These are phyloP conservation scores for Brachionus manjavacas DNA, from an alignment of 1,140 invertebrate genomes.

Conservation along the genomic window DNA sequence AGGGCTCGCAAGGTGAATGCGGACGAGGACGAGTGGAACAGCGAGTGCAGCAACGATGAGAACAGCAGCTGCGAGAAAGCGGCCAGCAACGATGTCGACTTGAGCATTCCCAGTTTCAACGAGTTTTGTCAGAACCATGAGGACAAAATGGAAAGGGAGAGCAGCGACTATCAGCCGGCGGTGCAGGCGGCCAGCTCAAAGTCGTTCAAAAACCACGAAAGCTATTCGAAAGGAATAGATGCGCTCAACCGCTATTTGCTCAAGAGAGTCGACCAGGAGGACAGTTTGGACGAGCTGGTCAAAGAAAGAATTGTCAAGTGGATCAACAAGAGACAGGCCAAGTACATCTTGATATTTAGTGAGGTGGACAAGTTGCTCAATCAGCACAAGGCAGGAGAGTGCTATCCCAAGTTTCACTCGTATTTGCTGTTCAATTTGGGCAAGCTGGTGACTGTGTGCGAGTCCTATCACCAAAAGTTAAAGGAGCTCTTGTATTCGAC, in stretches of 20 bases:
- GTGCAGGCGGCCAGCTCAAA: neutral
- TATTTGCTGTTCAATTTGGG: conserved; percentile 40
- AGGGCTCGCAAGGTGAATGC: neutral
- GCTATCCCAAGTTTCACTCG: conserved; percentile 34
- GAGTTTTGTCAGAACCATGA: neutral
- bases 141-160: conserved; percentile 11
- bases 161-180: neutral
- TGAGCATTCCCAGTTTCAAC: conserved; percentile 16
- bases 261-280: conserved; percentile 20
- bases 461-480: conserved; percentile 41
- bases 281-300: conserved; percentile 33
- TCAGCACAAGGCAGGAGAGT: conserved; percentile 39
- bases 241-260: conserved; percentile 18
- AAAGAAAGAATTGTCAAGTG: conserved; percentile 39
- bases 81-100: neutral
- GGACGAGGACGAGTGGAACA: conserved; percentile 20
- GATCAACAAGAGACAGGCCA: conserved; percentile 39
- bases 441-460: conserved; percentile 35
- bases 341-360: conserved; percentile 34
- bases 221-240: conserved; percentile 20
- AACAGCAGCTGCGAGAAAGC: neutral
- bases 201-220: conserved; percentile 5
- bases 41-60: conserved; percentile 20
- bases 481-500: conserved; percentile 37
- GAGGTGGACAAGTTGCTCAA: conserved; percentile 38